Evolutionary conservation across 2,113 vertebrate genomes (phyloP), one percentile per base, ranked within the genome.

Genomic region (Rhabdornis inornatus): DNA sequence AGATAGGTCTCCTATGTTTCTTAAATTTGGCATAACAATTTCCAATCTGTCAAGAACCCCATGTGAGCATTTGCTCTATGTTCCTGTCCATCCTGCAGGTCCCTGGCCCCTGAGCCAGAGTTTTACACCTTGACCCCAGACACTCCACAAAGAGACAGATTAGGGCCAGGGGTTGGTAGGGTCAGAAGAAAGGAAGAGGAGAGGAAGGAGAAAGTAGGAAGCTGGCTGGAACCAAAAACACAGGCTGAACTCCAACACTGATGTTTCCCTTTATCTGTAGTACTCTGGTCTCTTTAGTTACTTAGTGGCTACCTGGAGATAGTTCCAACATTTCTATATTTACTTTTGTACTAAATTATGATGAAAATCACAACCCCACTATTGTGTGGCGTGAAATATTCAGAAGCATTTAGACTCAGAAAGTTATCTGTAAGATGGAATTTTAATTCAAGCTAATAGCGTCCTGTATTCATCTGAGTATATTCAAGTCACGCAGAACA

Each of bases 141-240:
- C 15, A 83, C 37, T 44, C 22, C 31, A 35, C 1, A 3, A 11
- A 77, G 21, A 64, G 15, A 57, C 6, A 79, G 55, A 61, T 20
- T 15, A 40, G 23, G 12, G 56, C 11, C 0, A 0, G 11, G 24
- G 61, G 2, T 0, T 53, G 7, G 2, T 15, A 23, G 75, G 13
- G 13, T 77, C 28, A 83, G 28, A 56, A 21, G 6, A 8, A 56
- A 8, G 13, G 22, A 87, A 44, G 21, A 27, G 30, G 14, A 64
- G n/a, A 74, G 11, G 68, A 84, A 50, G 30, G 24, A 49, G 15
- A 64, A 72, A 64, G 5, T 19, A 14, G 8, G 33, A 92, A 83
- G 19, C 7, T 59, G n/a, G 0, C 24, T 44, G 39, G 17, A 14
- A n/a, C 10, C 23, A 49, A 35, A 87, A 76, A 42, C 13, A 65